A percentile compares a stretch with the other conserved stretches of the same genome.
These are phyloP conservation scores for Agonopterix subpropinquella DNA, from an alignment of 2,888 invertebrate genomes.

Conservation along the genomic window DNA sequence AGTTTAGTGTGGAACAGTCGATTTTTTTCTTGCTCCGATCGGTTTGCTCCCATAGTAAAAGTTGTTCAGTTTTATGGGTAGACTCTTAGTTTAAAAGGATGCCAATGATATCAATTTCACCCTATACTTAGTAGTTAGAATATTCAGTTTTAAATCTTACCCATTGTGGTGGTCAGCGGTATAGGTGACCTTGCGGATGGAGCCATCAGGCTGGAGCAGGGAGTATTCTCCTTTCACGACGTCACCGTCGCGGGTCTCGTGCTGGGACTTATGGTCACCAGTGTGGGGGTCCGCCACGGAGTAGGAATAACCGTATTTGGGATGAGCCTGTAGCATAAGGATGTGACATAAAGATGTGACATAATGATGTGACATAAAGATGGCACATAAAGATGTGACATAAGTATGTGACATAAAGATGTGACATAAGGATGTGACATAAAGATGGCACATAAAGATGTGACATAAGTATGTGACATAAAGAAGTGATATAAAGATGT, in stretches of 20 bases:
- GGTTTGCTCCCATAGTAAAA: no score
- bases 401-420: constrained; percentile 16
- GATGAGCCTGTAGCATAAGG: constrained; percentile 52
- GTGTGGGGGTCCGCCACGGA: constrained; percentile 77
- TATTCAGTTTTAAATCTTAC: constrained; percentile 28
- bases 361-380: no score
- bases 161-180: constrained; percentile 76
- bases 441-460: no score
- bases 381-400: no score
- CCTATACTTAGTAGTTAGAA: no score
- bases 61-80: no score
- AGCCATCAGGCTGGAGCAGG: constrained; percentile 75
- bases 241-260: constrained; percentile 74
- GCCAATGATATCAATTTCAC: no score
- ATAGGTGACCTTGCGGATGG: constrained; percentile 75
- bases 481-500: constrained; percentile 14
- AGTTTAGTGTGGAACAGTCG: no score
- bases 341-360: no score
- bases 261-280: constrained; percentile 76
- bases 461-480: no score
- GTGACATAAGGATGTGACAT: constrained; percentile 10
- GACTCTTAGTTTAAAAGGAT: no score
- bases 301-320: constrained; percentile 73
- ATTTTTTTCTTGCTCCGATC: no score
- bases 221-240: constrained; percentile 76